Evolutionary conservation across 2,888 invertebrate species (phyloP).

Genomic region (Atethmia centrago): DNA sequence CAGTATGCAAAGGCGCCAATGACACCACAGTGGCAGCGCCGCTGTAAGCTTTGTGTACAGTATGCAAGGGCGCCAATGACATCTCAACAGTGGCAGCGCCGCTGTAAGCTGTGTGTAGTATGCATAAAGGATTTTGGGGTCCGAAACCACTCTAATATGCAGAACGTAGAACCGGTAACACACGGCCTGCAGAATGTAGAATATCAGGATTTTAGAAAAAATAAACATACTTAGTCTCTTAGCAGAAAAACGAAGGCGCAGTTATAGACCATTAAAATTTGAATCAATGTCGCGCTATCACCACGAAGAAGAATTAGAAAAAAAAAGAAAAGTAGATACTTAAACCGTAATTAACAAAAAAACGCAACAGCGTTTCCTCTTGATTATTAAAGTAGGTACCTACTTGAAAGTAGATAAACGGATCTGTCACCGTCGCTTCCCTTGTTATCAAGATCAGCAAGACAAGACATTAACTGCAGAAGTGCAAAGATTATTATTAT

Average conservation of each 20-base stretch:
- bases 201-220: conserved; percentile 31
- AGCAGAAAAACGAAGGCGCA: not conserved
- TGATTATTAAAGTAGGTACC: conserved; percentile 1
- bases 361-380: not conserved
- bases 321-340: not conserved
- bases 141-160: conserved; percentile 26
- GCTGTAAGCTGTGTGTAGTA: conserved; percentile 13
- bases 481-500: not conserved
- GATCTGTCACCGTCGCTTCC: not conserved
- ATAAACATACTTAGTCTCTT: not conserved
- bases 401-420: conserved; percentile 10
- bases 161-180: conserved; percentile 26
- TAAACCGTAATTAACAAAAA: not conserved
- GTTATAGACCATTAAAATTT: not conserved
- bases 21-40: not conserved
- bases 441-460: conserved; percentile 13
- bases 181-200: conserved; percentile 29
- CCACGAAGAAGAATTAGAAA: too few species aligned
- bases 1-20: conserved; percentile 13
- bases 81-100: not conserved
- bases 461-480: conserved; percentile 1
- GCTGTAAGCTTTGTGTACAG: conserved; percentile 11
- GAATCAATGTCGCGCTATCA: not conserved
- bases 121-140: conserved; percentile 9
- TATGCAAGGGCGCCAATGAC: conserved; percentile 18